phyloP scores from a whole-genome alignment of 2,797 vertebrate species.

The Pipistrellus kuhlii region DNA sequence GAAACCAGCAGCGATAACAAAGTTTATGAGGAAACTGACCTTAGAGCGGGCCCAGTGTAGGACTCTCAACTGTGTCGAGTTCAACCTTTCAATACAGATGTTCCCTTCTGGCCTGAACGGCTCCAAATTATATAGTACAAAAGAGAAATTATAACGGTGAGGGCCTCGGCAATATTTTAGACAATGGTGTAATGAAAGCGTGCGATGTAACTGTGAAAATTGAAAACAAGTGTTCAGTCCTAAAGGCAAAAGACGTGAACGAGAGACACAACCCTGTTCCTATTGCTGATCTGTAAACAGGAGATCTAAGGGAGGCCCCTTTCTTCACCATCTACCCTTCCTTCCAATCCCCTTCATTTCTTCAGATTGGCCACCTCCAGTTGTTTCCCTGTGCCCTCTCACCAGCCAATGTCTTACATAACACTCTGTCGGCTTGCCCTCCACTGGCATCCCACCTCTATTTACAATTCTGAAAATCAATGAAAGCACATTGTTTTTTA shows the following conservation, averaged over 20 bases:
- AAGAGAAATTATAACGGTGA: conserved; percentile 87
- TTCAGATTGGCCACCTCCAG: not conserved
- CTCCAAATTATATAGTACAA: conserved; percentile 87
- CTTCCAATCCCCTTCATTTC: conserved; percentile 66
- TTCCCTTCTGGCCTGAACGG: conserved; percentile 85
- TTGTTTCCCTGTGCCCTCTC: not conserved
- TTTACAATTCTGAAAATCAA: no score
- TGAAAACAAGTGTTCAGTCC: conserved; percentile 87
- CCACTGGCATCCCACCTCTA: not conserved
- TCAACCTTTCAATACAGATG: conserved; percentile 87
- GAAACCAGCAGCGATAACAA: conserved; percentile 91
- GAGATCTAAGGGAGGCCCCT: conserved; percentile 86
- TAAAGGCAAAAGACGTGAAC: conserved; percentile 70
- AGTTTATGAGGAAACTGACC: conserved; percentile 89
- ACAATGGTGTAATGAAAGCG: conserved; percentile 87
- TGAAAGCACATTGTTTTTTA: not conserved
- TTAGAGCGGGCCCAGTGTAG: conserved; percentile 85
- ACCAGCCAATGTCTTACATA: not conserved
- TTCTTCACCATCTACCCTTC: conserved; percentile 72
- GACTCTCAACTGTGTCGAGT: conserved; percentile 79
- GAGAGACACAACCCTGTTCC: conserved; percentile 80
- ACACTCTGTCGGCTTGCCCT: not conserved
- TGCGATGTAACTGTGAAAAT: conserved; percentile 85
- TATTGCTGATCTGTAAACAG: conserved; percentile 74
- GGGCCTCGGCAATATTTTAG: conserved; percentile 84